Conservation (phyloP, 2,113 vertebrate species). For the Chaetops frenatus region DNA sequence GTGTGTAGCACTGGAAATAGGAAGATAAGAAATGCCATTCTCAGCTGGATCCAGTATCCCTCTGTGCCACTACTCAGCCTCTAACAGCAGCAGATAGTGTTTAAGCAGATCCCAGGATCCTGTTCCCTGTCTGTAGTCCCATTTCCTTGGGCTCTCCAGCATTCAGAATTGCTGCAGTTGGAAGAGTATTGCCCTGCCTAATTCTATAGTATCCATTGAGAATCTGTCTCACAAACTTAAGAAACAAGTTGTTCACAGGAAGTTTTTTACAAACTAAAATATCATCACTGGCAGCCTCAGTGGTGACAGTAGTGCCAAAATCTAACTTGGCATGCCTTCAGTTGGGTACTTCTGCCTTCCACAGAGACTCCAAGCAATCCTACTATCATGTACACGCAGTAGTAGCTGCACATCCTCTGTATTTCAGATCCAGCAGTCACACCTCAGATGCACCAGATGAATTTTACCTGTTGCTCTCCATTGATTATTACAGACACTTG, state of each 20-base stretch:
- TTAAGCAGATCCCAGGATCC: background rate
- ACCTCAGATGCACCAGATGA: background rate
- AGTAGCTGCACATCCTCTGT: background rate
- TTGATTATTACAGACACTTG: background rate
- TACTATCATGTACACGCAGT: rapidly evolving
- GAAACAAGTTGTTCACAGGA: background rate
- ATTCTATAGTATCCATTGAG: background rate
- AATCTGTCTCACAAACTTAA: background rate
- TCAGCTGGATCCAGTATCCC: background rate
- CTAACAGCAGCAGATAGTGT: background rate
- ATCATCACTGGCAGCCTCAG: background rate
- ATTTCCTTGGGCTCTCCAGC: background rate
- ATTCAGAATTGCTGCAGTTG: background rate
- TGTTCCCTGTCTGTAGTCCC: background rate
- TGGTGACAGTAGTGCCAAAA: background rate
- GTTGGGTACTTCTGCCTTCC: background rate
- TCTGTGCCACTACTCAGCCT: background rate
- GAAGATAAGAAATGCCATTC: background rate
- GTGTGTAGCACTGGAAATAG: background rate
- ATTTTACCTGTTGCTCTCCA: background rate
- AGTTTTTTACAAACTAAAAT: background rate
- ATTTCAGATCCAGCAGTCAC: background rate
- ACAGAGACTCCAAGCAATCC: background rate
- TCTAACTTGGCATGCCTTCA: background rate
- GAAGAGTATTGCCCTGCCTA: background rate